Base-by-base conservation (phyloP, 2,797 vertebrate species). In the Channa striata region DNA sequence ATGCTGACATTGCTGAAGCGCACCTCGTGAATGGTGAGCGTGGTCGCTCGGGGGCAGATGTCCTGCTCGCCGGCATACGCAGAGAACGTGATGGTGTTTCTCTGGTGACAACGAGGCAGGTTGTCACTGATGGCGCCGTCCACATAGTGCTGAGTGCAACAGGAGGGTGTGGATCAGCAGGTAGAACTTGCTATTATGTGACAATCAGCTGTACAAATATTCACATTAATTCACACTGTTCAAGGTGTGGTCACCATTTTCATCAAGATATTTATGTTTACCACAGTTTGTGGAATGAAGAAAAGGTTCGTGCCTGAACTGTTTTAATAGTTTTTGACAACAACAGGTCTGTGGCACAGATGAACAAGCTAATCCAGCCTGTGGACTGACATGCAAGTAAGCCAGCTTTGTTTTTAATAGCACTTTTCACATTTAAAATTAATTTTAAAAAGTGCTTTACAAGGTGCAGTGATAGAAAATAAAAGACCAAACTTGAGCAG, bases 61-160 rank as follows among this genome's bases (percentile, higher is more conserved):
- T 97, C 96, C 1, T 91, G 94, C 81, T 97, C 96, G 3, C 97
- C 97, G 1, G 95, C 94, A 0, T 95, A 98, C 1, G 96, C 94
- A 0, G 95, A 97, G 74, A 99, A 69, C 0, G 93, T 96, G 85
- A 97, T 92, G 1, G 97, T 97, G 23, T 94, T 94, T 46, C 85
- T 95, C 58, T 83, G 74, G 40, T 94, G 89, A 1, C 87, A 82
- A 17, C 87, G 91, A 6, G 97, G 96, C 2, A 95, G 7, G 37
- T 94, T 96, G 88, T 98, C 88, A 14, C 91, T 97, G 62, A 87
- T 60, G 2, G 95, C 97, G 5, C 97, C 97, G 0, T 99, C 97
- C 46, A 98, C 75, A 0, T 97, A 98, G 9, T 92, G 94, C 97
- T 99, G 80, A 53, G 36, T 1, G n/a, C 49, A 21, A 13, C 49